phyloP scores from a whole-genome alignment of 2,888 invertebrate species.

The Ophioninae sp. region DNA sequence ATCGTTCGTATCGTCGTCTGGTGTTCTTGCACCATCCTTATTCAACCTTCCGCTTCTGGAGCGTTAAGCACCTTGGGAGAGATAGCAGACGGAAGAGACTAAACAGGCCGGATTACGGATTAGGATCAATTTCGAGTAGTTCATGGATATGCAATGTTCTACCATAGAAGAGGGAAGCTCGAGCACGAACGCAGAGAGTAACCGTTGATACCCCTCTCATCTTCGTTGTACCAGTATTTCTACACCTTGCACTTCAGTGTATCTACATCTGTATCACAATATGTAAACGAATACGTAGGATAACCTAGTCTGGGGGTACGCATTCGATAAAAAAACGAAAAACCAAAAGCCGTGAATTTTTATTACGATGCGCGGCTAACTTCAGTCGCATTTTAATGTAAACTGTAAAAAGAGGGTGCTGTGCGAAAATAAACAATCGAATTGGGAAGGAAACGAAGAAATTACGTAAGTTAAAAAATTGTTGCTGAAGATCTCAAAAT shows the following conservation, averaged over 20 bases:
- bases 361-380: too few relatives aligned
- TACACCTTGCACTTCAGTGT: neutral
- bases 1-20: slow-evolving; percentile 28
- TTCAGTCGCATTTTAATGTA: too few relatives aligned
- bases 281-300: too few relatives aligned
- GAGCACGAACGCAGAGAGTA: slow-evolving; percentile 29
- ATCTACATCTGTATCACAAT: too few relatives aligned
- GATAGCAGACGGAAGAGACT: slow-evolving; percentile 77
- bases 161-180: slow-evolving; percentile 56
- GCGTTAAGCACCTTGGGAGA: slow-evolving; percentile 77
- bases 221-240: neutral
- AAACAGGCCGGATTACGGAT: slow-evolving; percentile 79
- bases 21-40: slow-evolving; percentile 55
- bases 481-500: too few relatives aligned
- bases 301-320: too few relatives aligned
- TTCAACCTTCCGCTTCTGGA: slow-evolving; percentile 61
- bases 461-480: too few relatives aligned
- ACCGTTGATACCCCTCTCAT: slow-evolving; percentile 21
- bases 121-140: slow-evolving; percentile 79
- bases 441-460: too few relatives aligned
- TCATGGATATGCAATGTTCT: slow-evolving; percentile 76
- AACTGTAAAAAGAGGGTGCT: too few relatives aligned
- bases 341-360: too few relatives aligned
- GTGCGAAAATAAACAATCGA: too few relatives aligned
- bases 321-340: too few relatives aligned